Evolutionary conservation across 2,113 vertebrate genomes (phyloP).

Genomic region (Rhombomys opimus): DNA sequence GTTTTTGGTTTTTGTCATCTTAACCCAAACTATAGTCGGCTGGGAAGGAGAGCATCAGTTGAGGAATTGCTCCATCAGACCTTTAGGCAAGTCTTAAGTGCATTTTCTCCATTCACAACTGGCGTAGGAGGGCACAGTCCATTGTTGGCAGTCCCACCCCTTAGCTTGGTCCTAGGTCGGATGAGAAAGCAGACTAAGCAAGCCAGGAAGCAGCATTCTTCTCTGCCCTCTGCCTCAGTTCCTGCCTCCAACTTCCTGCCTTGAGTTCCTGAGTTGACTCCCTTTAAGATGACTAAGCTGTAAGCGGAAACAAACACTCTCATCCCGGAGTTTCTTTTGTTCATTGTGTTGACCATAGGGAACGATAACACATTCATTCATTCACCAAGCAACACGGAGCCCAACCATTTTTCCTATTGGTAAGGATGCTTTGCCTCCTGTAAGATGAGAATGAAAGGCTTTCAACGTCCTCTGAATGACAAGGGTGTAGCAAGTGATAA

Average conservation of each 20-base stretch:
- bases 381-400: background rate
- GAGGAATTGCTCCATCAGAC: background rate
- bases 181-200: background rate
- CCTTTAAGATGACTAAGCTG: background rate
- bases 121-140: background rate
- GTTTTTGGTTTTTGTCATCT: background rate
- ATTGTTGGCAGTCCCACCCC: background rate
- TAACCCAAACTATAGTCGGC: background rate
- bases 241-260: background rate
- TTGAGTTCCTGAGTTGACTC: background rate
- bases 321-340: too few relatives aligned
- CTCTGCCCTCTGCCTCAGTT: background rate
- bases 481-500: rapidly evolving
- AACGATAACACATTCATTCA: background rate
- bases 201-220: background rate
- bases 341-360: background rate
- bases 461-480: background rate
- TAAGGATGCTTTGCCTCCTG: background rate
- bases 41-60: background rate
- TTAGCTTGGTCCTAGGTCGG: background rate
- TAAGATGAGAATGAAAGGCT: background rate
- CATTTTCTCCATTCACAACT: background rate
- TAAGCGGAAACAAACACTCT: background rate
- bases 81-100: background rate
- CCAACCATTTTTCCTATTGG: background rate